Evolutionary conservation across 2,113 vertebrate species (phyloP).

Genomic region (Phasianus colchicus): DNA sequence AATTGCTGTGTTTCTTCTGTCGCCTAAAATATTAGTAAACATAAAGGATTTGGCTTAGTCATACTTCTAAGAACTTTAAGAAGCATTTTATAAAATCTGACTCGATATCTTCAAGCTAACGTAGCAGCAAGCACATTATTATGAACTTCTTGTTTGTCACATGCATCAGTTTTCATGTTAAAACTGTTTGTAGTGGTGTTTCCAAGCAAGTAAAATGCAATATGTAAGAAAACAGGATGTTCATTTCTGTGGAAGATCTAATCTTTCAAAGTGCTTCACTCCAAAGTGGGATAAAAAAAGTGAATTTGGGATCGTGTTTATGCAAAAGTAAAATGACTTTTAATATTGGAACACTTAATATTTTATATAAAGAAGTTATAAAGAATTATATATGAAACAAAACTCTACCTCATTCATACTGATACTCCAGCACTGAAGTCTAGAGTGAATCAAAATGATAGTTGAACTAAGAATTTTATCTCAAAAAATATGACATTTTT

Average conservation of each 20-base stretch:
- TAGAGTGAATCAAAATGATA: slow-evolving; percentile 1
- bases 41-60: not conserved
- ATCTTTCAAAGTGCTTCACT: not conserved
- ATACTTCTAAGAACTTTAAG: not conserved
- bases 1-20: slow-evolving; percentile 14
- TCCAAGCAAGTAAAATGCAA: not conserved
- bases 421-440: not conserved
- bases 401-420: not conserved
- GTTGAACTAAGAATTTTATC: not conserved
- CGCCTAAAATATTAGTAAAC: slow-evolving; percentile 22
- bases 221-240: not conserved
- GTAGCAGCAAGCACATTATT: not conserved
- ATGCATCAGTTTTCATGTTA: not conserved
- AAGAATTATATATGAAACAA: not conserved
- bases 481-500: not conserved
- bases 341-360: not conserved
- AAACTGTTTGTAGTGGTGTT: not conserved
- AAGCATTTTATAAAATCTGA: not conserved
- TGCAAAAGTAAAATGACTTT: not conserved
- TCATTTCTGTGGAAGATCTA: not conserved
- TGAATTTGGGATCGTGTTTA: not conserved
- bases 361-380: not conserved
- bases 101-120: not conserved
- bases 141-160: not conserved
- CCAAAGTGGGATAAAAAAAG: not conserved